A percentile compares a stretch with the other conserved stretches of the same genome.
Conservation (phyloP, 2,797 vertebrate species). For the Amblyraja radiata region DNA sequence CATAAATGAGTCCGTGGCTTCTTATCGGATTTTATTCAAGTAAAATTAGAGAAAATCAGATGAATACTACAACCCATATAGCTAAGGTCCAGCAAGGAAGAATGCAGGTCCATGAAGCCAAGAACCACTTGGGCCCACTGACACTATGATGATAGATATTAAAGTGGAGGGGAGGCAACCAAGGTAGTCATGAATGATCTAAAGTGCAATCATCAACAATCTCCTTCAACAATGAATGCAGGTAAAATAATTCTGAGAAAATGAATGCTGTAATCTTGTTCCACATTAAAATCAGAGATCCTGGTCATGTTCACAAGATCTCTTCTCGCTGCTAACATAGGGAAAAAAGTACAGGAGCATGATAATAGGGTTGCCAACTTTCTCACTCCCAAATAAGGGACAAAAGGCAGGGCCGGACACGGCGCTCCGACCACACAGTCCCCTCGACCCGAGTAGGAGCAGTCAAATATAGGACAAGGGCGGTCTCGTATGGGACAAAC, state of each 20-base stretch:
- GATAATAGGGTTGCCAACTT: too few species aligned
- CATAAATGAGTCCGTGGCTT: background rate
- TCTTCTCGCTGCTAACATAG: too few species aligned
- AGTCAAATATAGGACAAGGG: too few species aligned
- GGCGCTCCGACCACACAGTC: too few species aligned
- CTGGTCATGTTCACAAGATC: background rate
- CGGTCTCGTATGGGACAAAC: too few species aligned
- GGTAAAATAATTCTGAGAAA: background rate
- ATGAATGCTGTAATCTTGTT: too few species aligned
- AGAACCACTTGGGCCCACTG: background rate
- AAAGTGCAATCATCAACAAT: background rate
- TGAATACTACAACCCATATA: background rate
- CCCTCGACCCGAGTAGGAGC: too few species aligned
- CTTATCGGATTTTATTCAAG: background rate
- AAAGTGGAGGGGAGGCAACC: background rate
- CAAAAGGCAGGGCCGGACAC: too few species aligned
- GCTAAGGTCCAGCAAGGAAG: background rate
- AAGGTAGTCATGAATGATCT: background rate
- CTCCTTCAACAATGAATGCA: background rate
- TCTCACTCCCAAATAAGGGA: too few species aligned
- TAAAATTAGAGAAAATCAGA: slow-evolving; percentile 1
- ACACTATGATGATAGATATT: background rate
- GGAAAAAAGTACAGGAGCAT: too few species aligned
- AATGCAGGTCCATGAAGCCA: too few species aligned
- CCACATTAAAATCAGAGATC: background rate